phyloP scores from a whole-genome alignment of 1,140 invertebrate species.

The Anastrepha obliqua region DNA sequence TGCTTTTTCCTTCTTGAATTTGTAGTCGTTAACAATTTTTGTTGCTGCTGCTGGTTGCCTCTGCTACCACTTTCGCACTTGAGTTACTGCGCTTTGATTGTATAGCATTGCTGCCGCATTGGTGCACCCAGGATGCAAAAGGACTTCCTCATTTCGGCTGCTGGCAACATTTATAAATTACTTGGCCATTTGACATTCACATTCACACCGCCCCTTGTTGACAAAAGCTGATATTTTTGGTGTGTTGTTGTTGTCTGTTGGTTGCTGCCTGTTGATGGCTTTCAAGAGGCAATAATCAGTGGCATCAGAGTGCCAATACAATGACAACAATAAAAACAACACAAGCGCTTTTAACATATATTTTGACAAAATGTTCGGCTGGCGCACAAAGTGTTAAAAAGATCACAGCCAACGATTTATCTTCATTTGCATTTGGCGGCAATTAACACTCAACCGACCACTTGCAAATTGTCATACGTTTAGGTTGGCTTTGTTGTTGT shows the following conservation, averaged over 20 bases:
- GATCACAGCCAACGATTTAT: conserved; percentile 72
- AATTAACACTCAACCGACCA: conserved; percentile 22
- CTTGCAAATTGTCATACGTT: conserved; percentile 22
- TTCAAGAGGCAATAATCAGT: conserved; percentile 38
- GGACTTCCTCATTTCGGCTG: conserved; percentile 51
- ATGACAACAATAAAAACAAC: not conserved
- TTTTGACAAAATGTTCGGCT: conserved; percentile 6
- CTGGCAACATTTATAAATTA: conserved; percentile 52
- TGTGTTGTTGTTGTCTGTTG: not conserved
- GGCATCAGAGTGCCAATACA: not conserved
- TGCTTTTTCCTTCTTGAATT: not conserved
- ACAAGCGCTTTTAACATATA: not conserved
- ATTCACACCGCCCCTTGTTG: not conserved
- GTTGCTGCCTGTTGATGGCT: not conserved
- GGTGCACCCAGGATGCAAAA: conserved; percentile 33
- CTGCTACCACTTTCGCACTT: conserved; percentile 7
- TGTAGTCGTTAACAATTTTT: not conserved
- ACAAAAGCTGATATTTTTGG: not conserved
- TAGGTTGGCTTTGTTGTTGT: not conserved
- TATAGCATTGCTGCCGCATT: conserved; percentile 20
- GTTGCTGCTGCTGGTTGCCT: not conserved
- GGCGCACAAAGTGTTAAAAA: conserved; percentile 70
- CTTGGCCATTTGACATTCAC: conserved; percentile 29
- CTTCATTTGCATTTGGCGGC: conserved; percentile 70
- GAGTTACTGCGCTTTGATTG: conserved; percentile 28